Evolutionary conservation across 1,140 invertebrate species (phyloP).

Genomic region (Drosophila pallidifrons): DNA sequence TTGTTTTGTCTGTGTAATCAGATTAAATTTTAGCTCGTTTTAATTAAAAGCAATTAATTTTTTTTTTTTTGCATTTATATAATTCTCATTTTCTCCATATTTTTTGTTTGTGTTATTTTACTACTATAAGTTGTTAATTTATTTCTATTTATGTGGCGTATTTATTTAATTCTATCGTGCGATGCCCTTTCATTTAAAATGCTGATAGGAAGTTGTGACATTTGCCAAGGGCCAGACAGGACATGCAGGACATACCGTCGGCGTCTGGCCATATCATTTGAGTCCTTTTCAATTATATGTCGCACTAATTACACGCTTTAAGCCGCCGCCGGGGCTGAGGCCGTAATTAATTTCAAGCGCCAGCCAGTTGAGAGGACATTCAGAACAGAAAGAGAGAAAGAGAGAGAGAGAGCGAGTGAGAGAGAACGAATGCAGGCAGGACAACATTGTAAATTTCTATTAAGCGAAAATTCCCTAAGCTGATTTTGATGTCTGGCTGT

Average conservation of each 20-base stretch:
- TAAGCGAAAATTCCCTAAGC: slow-evolving; percentile 70
- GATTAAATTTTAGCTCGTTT: slow-evolving; percentile 18
- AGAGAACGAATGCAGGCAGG: background rate
- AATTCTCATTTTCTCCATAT: background rate
- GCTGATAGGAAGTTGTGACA: slow-evolving; percentile 33
- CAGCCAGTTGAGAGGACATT: slow-evolving; percentile 38
- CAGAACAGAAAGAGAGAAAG: slow-evolving; percentile 4
- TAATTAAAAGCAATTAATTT: slow-evolving; percentile 35
- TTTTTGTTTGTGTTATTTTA: slow-evolving; percentile 25
- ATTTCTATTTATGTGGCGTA: background rate
- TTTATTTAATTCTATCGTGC: background rate
- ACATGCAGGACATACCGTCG: slow-evolving; percentile 19
- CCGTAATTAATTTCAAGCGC: slow-evolving; percentile 67
- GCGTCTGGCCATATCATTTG: slow-evolving; percentile 56
- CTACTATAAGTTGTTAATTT: slow-evolving; percentile 14
- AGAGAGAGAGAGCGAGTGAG: too few species aligned
- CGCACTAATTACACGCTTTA: slow-evolving; percentile 73
- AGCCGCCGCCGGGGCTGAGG: slow-evolving; percentile 56
- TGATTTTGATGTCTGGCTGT: slow-evolving; percentile 71
- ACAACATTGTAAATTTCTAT: slow-evolving; percentile 71
- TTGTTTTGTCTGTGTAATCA: slow-evolving; percentile 1
- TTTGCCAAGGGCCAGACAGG: slow-evolving; percentile 33
- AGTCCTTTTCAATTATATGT: slow-evolving; percentile 73
- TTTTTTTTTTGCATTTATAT: slow-evolving; percentile 23
- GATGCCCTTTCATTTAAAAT: slow-evolving; percentile 34